A percentile compares a stretch with the other conserved stretches of the same genome.
Conservation (phyloP, 2,113 vertebrate species). For the Regulus satrapa region DNA sequence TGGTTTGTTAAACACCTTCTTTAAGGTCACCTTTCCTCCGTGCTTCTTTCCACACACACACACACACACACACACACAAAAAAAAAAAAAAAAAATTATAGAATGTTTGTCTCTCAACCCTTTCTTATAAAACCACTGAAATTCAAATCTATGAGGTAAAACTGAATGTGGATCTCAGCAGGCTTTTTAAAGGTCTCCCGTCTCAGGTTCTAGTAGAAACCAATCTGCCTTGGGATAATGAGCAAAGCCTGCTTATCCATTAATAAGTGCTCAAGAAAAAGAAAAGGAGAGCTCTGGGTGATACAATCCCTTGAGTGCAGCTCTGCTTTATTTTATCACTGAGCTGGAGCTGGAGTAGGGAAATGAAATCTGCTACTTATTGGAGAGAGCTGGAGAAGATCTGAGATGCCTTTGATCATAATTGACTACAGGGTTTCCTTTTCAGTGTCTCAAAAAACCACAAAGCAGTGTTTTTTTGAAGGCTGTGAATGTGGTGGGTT, state of each 20-base stretch:
- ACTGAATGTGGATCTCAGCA: neutral
- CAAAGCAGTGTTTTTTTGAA: neutral
- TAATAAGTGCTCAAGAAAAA: neutral
- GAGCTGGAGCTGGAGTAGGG: neutral
- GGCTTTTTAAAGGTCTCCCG: neutral
- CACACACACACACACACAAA: too few species aligned
- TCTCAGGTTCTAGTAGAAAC: neutral
- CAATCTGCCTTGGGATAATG: neutral
- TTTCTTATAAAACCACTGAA: neutral
- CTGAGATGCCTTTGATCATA: neutral
- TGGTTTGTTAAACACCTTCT: neutral
- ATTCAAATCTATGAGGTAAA: neutral
- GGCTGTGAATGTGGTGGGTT: fast-evolving
- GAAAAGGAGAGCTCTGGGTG: neutral
- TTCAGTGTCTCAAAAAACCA: neutral
- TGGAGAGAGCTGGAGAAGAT: neutral
- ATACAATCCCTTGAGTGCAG: neutral
- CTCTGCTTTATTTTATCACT: neutral
- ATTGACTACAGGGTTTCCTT: neutral
- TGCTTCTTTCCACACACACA: neutral
- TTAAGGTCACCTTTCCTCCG: neutral
- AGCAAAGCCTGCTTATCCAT: neutral
- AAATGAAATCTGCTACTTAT: neutral
- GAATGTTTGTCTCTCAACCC: neutral
- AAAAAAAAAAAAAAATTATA: too few species aligned